Conservation (phyloP, 92 coral and sea anemone species). For the Montipora capitata region DNA sequence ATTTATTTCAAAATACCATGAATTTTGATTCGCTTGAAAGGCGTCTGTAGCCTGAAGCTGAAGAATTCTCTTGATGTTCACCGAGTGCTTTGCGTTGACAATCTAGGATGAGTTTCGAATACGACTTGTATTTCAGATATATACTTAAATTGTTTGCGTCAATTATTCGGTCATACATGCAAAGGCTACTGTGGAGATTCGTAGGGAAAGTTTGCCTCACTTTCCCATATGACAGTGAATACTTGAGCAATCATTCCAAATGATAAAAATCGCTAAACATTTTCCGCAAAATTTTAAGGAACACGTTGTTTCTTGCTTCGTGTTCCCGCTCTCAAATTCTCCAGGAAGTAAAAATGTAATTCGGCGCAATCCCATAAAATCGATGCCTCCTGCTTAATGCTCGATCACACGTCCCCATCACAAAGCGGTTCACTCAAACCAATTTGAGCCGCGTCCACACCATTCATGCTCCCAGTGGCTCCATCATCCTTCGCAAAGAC, state of each 20-base stretch:
- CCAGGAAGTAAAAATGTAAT: conserved; percentile 34
- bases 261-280: conserved; percentile 9
- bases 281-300: not conserved
- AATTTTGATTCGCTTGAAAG: conserved; percentile 22
- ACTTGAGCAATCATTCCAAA: conserved; percentile 2
- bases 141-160: conserved; percentile 1
- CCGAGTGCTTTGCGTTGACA: not conserved
- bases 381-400: not conserved
- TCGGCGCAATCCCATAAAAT: conserved; percentile 12
- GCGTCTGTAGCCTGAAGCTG: not conserved
- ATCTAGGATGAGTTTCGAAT: not conserved
- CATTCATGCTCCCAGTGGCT: conserved; percentile 71
- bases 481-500: conserved; percentile 81
- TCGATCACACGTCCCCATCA: conserved; percentile 78
- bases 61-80: not conserved
- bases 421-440: conserved; percentile 73
- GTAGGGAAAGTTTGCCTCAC: not conserved
- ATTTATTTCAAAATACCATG: conserved; percentile 51
- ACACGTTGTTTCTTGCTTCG: not conserved
- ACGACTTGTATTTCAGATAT: not conserved
- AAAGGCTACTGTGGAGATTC: not conserved
- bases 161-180: conserved; percentile 4
- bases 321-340: not conserved
- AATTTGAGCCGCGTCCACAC: conserved; percentile 63
- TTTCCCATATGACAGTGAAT: not conserved